Base-by-base conservation (phyloP, 2,797 vertebrate genomes). In the Toxotes lorentzi region DNA sequence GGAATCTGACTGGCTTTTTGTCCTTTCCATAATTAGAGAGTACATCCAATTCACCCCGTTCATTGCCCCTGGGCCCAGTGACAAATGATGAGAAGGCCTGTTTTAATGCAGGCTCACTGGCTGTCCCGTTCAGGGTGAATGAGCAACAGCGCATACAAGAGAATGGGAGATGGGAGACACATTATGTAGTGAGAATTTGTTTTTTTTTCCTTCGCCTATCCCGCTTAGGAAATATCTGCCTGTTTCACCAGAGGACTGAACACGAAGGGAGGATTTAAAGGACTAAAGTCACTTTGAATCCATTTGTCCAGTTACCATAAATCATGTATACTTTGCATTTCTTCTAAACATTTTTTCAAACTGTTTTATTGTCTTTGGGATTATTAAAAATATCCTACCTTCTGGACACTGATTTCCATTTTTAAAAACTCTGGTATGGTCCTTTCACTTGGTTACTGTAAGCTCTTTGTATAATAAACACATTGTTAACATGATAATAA, bases 21-120 rank as follows among this genome's bases (percentile, higher is more conserved):
- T 94, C 91, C 91, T 92, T 92, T 90, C 83, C 90, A 92, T 94
- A 92, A 95, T 95, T 94, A 95, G 89, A 92, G 83, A 89, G 88
- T 90, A 89, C 90, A 92, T 92, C 83, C 90, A 92, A 87, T 92
- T 90, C 91, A 88, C 83, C 88, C 88, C 23, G 69, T 85, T 94
- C 91, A 93, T 94, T 94, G 92, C 89, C 91, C 92, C 73, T 83
- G 92, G 89, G 83, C 74, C 87, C 77, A 9, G 79, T 89, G 92
- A 93, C 88, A 92, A 93, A 93, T 85, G 91, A 89, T 51, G 84
- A 89, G 87, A 71, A 86, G 84, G 82, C 62, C 73, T 70, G 76
- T 82, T 93, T 91, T 86, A 84, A 91, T 82, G 78, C 73, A 76
- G 78, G 34, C 79, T 76, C 84, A 68, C 81, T 86, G 59, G 24